Base-by-base conservation (phyloP, 2,113 vertebrate genomes). In the Gallinago undulata region DNA sequence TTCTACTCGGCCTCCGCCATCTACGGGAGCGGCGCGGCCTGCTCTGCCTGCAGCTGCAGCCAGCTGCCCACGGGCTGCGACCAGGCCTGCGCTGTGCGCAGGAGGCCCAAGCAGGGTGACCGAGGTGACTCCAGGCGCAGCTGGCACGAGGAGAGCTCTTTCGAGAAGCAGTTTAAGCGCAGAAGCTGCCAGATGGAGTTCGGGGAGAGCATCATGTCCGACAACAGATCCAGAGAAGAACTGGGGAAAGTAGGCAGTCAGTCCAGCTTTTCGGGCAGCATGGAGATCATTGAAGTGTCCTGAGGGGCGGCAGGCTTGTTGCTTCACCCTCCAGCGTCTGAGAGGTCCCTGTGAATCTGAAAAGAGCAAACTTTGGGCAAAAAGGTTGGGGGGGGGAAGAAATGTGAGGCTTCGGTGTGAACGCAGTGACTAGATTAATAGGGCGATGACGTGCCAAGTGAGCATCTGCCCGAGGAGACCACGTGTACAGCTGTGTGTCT, bases 111-210 rank as follows among this genome's bases (percentile, higher is more conserved):
- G 83, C 98, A 98, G 2, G 97, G 98, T 0, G 98, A 99, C 74
- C 95, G 97, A 1, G 98, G 98, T 0, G 99, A 99, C 98, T 99
- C 99, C 0, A 96, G 99, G 87, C 97, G 99, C 28, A 99, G 99
- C 97, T 99, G 99, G 99, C 99, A 99, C 0, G 99, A 99, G 63
- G 99, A 99, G 92, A 99, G 99, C 97, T 98, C 98, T 89, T 99
- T 99, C 4, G 99, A 99, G 92, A 99, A 99, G 98, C 99, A 99
- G 97, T 98, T 99, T 64, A 99, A 99, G 86, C 97, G 99, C 13
- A 97, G 99, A 19, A 99, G 99, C 98, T 99, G 99, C 93, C 99
- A 99, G 97, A 99, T 99, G 99, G 99, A 99, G 92, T 99, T 99
- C 16, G 99, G 99, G 43, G 99, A 99, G 57, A 98, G 98, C 88